These are phyloP conservation scores for Delichon dasypus DNA, from an alignment of 2,797 vertebrate genomes.

Conservation along the genomic window DNA sequence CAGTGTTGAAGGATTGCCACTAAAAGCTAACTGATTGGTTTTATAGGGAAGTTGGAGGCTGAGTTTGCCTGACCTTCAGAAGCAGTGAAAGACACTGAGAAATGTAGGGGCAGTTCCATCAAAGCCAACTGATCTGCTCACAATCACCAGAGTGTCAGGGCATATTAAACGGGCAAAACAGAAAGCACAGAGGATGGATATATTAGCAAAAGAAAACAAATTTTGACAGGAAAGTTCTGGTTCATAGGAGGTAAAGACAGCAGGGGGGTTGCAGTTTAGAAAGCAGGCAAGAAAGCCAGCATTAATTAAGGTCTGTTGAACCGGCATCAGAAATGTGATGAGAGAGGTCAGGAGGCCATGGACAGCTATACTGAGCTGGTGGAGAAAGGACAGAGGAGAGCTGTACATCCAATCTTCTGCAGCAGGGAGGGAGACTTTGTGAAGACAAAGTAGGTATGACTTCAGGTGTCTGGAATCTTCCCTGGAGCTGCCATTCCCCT, in stretches of 20 bases:
- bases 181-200: background rate
- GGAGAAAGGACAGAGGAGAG: background rate
- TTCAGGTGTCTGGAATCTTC: background rate
- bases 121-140: background rate
- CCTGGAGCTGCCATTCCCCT: background rate
- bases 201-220: background rate
- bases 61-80: background rate
- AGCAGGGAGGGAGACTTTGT: background rate
- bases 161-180: background rate
- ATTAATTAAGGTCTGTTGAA: background rate
- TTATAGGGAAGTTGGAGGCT: background rate
- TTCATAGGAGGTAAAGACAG: background rate
- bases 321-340: background rate
- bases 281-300: background rate
- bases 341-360: background rate
- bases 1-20: background rate
- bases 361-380: background rate
- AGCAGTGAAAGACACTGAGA: background rate
- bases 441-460: background rate
- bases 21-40: background rate
- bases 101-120: fast-evolving
- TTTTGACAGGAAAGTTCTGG: background rate
- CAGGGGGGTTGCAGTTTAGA: background rate
- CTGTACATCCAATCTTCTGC: background rate
- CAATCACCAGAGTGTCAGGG: background rate